phyloP scores from a whole-genome alignment of 2,113 vertebrate species.

The Apeltes quadracus region DNA sequence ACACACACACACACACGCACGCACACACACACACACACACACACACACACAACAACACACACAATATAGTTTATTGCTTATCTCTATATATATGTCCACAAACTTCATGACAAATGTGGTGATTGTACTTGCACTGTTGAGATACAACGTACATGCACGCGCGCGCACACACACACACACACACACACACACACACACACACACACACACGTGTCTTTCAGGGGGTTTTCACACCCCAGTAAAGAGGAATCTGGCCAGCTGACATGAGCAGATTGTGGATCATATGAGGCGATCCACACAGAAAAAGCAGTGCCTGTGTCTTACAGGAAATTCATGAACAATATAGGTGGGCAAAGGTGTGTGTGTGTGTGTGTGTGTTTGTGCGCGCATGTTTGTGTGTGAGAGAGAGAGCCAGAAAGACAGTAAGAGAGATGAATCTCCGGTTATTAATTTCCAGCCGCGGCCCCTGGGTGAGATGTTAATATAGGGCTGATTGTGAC shows the following conservation, averaged over 20 bases:
- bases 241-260: slow-evolving; percentile 81
- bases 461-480: slow-evolving; percentile 81
- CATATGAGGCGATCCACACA: slow-evolving; percentile 72
- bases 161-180: slow-evolving; percentile 32
- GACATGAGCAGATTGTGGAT: slow-evolving; percentile 81
- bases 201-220: slow-evolving; percentile 52
- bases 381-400: slow-evolving; percentile 36
- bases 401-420: slow-evolving; percentile 67
- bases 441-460: slow-evolving; percentile 82
- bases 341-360: slow-evolving; percentile 74
- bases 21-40: slow-evolving; percentile 23
- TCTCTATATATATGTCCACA: slow-evolving; percentile 15
- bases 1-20: slow-evolving; percentile 34
- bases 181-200: slow-evolving; percentile 36
- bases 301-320: slow-evolving; percentile 59
- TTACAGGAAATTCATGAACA: slow-evolving; percentile 74
- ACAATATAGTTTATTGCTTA: slow-evolving; percentile 14
- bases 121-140: slow-evolving; percentile 11
- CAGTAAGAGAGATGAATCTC: slow-evolving; percentile 79
- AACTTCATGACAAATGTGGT: slow-evolving; percentile 28
- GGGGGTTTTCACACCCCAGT: slow-evolving; percentile 77
- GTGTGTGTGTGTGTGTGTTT: slow-evolving; percentile 48
- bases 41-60: slow-evolving; percentile 25
- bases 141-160: not conserved
- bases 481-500: slow-evolving; percentile 80